phyloP scores from a whole-genome alignment of 2,888 invertebrate genomes.

The Drosophila barbarae region DNA sequence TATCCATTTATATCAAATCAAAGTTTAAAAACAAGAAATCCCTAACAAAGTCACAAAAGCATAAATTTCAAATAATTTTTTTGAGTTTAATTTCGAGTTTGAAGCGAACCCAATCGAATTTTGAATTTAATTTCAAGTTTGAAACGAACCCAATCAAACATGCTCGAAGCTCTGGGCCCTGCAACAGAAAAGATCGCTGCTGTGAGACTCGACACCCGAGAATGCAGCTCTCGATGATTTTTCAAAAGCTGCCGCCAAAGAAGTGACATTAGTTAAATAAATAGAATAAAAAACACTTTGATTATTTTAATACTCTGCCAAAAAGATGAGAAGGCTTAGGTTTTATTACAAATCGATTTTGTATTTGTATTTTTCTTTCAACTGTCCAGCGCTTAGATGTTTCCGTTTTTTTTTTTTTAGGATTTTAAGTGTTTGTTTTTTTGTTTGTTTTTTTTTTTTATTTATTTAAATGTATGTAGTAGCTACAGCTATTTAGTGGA shows the following conservation, averaged over 20 bases:
- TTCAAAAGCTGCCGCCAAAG: neutral
- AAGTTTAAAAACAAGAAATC: neutral
- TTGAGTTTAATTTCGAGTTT: neutral
- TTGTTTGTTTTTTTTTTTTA: conserved; percentile 1
- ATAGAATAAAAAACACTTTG: neutral
- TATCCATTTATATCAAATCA: neutral
- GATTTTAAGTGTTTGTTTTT: neutral
- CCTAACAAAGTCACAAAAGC: neutral
- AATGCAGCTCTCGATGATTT: neutral
- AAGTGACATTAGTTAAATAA: neutral
- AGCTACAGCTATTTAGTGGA: conserved; percentile 58
- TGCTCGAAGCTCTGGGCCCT: neutral
- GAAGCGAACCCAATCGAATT: too few relatives aligned
- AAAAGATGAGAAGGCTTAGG: conserved; percentile 18
- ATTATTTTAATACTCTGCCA: conserved; percentile 28
- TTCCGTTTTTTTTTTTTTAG: neutral
- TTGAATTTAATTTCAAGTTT: neutral
- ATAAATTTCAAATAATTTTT: neutral
- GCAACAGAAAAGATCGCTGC: neutral
- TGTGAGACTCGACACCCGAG: neutral
- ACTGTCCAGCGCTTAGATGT: neutral
- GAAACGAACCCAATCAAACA: neutral
- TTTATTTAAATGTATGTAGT: conserved; percentile 26
- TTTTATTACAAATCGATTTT: conserved; percentile 14
- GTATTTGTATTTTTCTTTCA: neutral